These are phyloP conservation scores for Protobothrops flavoviridis DNA, from an alignment of 2,113 vertebrate species.

Conservation along the genomic window DNA sequence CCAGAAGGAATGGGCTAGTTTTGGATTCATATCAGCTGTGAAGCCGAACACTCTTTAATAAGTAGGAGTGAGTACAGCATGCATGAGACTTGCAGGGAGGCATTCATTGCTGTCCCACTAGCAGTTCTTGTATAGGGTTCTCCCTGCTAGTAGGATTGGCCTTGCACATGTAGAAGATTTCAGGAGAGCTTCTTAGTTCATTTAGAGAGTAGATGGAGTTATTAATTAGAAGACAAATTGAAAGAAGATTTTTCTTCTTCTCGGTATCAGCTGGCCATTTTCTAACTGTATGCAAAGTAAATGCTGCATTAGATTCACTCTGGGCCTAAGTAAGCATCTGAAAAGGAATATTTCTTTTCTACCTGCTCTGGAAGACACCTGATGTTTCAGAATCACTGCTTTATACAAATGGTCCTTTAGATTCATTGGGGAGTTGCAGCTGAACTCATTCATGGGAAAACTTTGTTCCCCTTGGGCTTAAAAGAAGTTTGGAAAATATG, in stretches of 20 bases:
- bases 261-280: neutral
- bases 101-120: neutral
- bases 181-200: neutral
- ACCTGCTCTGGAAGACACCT: neutral
- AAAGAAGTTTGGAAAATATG: neutral
- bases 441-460: neutral
- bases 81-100: neutral
- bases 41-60: neutral
- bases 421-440: neutral
- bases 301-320: neutral
- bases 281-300: neutral
- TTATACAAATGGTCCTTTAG: neutral
- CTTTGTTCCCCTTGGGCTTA: neutral
- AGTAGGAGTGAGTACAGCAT: neutral
- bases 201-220: neutral
- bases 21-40: neutral
- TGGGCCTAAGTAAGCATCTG: neutral
- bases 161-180: neutral
- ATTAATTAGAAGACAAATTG: neutral
- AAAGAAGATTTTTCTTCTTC: neutral
- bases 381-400: neutral
- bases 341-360: neutral
- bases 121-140: neutral
- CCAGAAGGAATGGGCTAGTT: neutral
- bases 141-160: neutral